Evolutionary conservation across 2,888 invertebrate genomes (phyloP), one percentile per base, ranked within the genome.

Genomic region (Chorisops tibialis): DNA sequence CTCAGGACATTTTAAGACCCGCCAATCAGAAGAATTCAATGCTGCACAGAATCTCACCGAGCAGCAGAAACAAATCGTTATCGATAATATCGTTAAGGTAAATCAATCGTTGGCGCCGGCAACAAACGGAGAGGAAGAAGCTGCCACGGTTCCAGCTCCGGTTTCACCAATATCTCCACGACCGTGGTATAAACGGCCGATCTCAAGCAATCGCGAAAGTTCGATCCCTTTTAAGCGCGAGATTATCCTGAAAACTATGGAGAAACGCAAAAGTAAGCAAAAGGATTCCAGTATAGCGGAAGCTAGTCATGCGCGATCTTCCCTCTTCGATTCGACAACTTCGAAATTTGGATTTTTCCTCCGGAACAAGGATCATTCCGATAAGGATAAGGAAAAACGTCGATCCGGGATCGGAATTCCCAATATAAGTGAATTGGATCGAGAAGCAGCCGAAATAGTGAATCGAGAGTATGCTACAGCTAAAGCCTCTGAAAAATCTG

Each of bases 371-470:
- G 75, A 68, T 37, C 56, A 65, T 22, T 56, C 64, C 19, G 63
- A 65, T 18, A 70, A 68, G 47, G 65, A 75, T 61, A 75, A 80
- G 2, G 80, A 79, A 45, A 84, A 83, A 71, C 75, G 83, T 59
- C 82, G 80, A 77, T 79, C 84, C 0, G 81, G 83, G 68, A 69
- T 88, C 74, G 81, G 83, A 69, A 81, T 85, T 65, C 87, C 88
- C 0, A 90, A 86, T 72, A 89, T 90, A 67, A 90, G 89, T 71
- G 89, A 90, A 74, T 76, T 91, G 65, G 91, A 91, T 73, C 83
- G 87, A 68, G 88, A 91, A 75, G 90, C 90, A 0, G 83, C 86
- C 1, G 87, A 87, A 75, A 88, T 91, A 67, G 61, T 68, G 48
- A 64, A 52, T 43, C 64, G 65, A 48, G 68, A 67, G 37, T 61